Evolutionary conservation across 2,888 invertebrate genomes (phyloP), one percentile per base, ranked within the genome.

Genomic region (Aporophyla nigra): DNA sequence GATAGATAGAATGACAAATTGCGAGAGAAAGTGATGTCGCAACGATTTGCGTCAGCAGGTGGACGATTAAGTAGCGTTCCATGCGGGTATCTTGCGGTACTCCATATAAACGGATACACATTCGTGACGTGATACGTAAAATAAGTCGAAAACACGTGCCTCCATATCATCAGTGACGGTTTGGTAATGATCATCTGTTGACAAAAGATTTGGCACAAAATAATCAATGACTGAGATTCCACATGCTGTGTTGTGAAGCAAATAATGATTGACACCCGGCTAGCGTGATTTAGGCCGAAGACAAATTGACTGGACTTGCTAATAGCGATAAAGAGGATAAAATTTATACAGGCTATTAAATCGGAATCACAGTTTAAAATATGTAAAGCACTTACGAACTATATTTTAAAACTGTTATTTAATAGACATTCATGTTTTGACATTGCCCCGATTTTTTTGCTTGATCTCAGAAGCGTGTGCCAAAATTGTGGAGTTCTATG

Each of bases 21-120:
- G 93, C 88, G 78, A 88, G 96, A 93, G 96, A 96, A 96, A 96
- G 96, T 94, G 93, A 93, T 95, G 94, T 95, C 92, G 95, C 94
- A 94, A 96, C 87, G 87, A 87, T 85, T 86, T 86, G 86, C 78
- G 83, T 87, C 87, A 86, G 86, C 87, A 72, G 86, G 80, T 82
- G 82, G 86, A 80, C 85, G 86, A 83, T 83, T 83, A 89, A 90
- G 87, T 88, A 82, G 83, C 66, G 88, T 81, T 74, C 74, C 68
- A 85, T 89, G 87, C 85, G 85, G 89, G 88, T 84, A 81, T 84
- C 88, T 88, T 89, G 89, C 88, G 88, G 90, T 76, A 86, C 84
- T 86, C 79, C 80, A 86, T 66, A 63, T 89, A 88, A 91, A 91
- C 90, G 88, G 75, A 73, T 63, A 81, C 71, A 82, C 61, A 80